Evolutionary conservation across 2,797 vertebrate species (phyloP).

Genomic region (Vespertilio murinus): DNA sequence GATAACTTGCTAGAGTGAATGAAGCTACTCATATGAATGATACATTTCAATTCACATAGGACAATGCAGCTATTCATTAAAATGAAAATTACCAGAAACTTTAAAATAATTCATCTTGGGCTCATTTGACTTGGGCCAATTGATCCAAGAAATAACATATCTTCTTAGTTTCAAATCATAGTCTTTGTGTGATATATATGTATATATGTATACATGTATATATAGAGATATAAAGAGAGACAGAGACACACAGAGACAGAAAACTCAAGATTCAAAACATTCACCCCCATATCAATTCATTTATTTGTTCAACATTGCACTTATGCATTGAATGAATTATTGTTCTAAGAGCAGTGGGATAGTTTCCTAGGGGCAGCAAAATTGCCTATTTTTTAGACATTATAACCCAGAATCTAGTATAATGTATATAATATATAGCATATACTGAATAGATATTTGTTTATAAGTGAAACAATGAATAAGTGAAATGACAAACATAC

Average conservation of each 20-base stretch:
- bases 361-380: background rate
- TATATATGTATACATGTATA: no score
- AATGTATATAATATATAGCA: background rate
- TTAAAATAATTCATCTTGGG: background rate
- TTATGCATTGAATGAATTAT: background rate
- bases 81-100: background rate
- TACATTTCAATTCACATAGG: background rate
- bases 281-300: background rate
- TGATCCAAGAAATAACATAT: slow-evolving; percentile 15
- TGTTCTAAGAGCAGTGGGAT: background rate
- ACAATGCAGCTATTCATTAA: slow-evolving; percentile 15
- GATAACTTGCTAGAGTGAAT: slow-evolving; percentile 18
- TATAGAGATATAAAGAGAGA: no score
- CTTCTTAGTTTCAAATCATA: slow-evolving; percentile 23
- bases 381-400: background rate
- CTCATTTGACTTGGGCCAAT: slow-evolving; percentile 10
- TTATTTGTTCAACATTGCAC: background rate
- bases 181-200: background rate
- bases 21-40: background rate
- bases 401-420: background rate
- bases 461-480: background rate
- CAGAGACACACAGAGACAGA: background rate
- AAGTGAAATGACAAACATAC: background rate
- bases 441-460: background rate
- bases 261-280: background rate